Percentiles rank a stretch among this genome's conserved stretches.
phyloP scores from a whole-genome alignment of 2,113 vertebrate species.

The Psittacara wagleri region DNA sequence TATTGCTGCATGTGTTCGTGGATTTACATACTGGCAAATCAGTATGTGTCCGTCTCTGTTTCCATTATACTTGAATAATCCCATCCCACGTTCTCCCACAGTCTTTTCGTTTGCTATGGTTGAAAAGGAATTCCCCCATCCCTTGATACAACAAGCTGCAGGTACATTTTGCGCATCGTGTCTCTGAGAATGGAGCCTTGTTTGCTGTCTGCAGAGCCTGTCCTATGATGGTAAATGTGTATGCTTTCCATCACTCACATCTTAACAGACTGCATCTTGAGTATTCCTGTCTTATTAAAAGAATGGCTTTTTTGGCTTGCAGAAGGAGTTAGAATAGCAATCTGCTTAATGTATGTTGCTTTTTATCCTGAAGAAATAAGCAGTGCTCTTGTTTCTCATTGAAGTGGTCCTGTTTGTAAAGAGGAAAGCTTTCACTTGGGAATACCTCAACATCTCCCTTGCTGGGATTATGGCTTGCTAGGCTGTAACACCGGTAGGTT shows the following conservation, averaged over 20 bases:
- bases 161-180: background rate
- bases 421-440: background rate
- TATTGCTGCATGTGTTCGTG: background rate
- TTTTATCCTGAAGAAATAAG: background rate
- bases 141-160: background rate
- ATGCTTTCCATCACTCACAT: background rate
- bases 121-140: background rate
- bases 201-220: background rate
- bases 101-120: background rate
- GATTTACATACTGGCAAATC: background rate
- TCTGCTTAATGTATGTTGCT: background rate
- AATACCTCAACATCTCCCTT: background rate
- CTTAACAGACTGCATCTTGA: background rate
- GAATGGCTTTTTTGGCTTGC: background rate
- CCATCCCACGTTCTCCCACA: rapidly evolving
- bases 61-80: background rate
- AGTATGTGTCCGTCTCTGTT: background rate
- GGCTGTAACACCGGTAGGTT: background rate
- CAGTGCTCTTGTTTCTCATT: background rate
- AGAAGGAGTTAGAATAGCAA: background rate
- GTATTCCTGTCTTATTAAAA: background rate
- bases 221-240: background rate
- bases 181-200: background rate
- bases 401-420: background rate
- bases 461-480: background rate